Conservation (phyloP, 2,888 invertebrate species). For the Pristionchus mayeri region DNA sequence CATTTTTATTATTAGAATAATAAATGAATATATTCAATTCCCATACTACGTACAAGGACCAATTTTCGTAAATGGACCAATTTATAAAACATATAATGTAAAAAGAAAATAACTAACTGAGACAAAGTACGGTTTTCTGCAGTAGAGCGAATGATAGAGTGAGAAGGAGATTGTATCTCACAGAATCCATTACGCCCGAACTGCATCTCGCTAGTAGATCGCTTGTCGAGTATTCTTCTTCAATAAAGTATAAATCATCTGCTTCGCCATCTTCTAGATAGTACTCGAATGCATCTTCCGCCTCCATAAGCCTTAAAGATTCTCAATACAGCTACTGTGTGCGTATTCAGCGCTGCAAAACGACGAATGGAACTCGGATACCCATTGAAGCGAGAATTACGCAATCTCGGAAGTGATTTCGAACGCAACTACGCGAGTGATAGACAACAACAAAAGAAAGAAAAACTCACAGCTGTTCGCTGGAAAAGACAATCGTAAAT, state of each 20-base stretch:
- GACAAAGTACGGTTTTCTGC: neutral
- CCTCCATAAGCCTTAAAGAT: neutral
- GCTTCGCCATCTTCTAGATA: neutral
- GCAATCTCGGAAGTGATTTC: neutral
- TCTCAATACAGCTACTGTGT: too few species aligned
- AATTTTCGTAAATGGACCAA: too few species aligned
- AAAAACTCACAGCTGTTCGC: slow-evolving; percentile 22
- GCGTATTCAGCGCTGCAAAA: too few species aligned
- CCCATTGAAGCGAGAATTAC: neutral
- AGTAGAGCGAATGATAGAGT: slow-evolving; percentile 36
- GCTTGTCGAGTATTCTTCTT: slow-evolving; percentile 39
- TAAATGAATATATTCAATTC: too few species aligned
- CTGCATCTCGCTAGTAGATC: neutral
- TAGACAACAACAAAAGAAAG: slow-evolving; percentile 10
- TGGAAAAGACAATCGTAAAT: slow-evolving; percentile 7
- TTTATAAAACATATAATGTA: too few species aligned
- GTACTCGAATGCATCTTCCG: slow-evolving; percentile 1
- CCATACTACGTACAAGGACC: too few species aligned
- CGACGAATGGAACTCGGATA: too few species aligned
- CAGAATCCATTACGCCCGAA: slow-evolving; percentile 12
- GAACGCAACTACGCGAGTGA: neutral
- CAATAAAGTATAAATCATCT: neutral
- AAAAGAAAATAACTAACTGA: slow-evolving; percentile 20
- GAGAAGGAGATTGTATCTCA: slow-evolving; percentile 44
- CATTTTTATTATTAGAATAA: too few species aligned